Evolutionary conservation across 2,888 invertebrate species (phyloP), one percentile per base, ranked within the genome.

Genomic region (Lysandra bellargus): DNA sequence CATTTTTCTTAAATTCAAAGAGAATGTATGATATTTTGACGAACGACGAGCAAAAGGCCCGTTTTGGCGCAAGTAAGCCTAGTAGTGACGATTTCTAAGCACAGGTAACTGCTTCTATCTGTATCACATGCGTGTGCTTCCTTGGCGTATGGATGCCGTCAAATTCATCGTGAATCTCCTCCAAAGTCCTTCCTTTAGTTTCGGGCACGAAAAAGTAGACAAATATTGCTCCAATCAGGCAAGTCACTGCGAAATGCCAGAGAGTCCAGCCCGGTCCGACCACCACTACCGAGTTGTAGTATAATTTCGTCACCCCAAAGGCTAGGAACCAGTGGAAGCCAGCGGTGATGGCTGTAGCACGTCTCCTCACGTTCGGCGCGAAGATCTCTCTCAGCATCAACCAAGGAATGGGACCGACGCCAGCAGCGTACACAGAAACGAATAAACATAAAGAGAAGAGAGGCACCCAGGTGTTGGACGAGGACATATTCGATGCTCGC

Each of bases 401-500:
- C 96, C 97, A 97, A 0, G 97, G 97, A 44, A 97, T 96, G 0
- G 97, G 97, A 0, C 97, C 97, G 33, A 95, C 96, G 1, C 97
- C 97, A 40, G 96, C 88, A 0, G 96, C 96, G 84, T 96, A 97
- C 0, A 95, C 93, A 4, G 95, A 91, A 2, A 96, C 95, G 85
- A 95, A 96, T 9, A 95, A 81, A 12, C 95, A 93, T 9, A 96
- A 86, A 33, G 95, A 92, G 0, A 95, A 86, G 0, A 96, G 86
- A 0, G 96, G 96, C 1, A 96, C 84, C 95, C 95, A 96, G 0
- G 90, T 89, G 60, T 85, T 87, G 17, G 80, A 82, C 0, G 83
- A 72, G 0, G 86, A 83, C 17, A 87, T 80, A 79, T 86, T 86
- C 0, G 91, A 86, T 1, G 87, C 88, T 80, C 87, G 88, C 78